phyloP scores from a whole-genome alignment of 1,140 invertebrate species.

The Drosophila arawakana region DNA sequence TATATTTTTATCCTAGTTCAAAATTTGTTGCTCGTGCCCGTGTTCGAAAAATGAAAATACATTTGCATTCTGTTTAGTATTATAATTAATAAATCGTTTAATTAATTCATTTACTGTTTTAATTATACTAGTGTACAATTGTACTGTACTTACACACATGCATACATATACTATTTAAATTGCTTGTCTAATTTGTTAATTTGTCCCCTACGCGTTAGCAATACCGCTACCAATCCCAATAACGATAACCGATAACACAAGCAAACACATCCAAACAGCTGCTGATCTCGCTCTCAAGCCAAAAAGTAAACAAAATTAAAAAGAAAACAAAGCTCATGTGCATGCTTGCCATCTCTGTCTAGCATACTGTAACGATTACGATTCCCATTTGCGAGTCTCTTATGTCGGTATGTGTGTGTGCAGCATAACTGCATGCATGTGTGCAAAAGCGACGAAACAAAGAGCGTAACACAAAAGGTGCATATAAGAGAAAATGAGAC shows the following conservation, averaged over 20 bases:
- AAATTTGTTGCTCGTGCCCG: conserved; percentile 12
- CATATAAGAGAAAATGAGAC: conserved; percentile 25
- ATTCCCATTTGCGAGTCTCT: conserved; percentile 11
- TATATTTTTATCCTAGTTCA: neutral
- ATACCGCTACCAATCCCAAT: conserved; percentile 13
- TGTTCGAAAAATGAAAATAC: conserved; percentile 1
- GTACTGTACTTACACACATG: neutral
- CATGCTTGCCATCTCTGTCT: conserved; percentile 35
- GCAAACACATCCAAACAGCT: conserved; percentile 8
- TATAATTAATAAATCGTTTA: conserved; percentile 8
- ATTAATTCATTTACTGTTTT: neutral
- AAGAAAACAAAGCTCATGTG: neutral
- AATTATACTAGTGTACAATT: conserved; percentile 7
- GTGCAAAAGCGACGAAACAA: neutral
- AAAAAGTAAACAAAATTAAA: neutral
- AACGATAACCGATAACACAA: conserved; percentile 13
- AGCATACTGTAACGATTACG: conserved; percentile 13
- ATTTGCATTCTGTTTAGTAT: conserved; percentile 26
- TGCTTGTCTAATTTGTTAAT: conserved; percentile 16
- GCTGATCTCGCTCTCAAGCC: conserved; percentile 2
- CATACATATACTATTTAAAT: neutral
- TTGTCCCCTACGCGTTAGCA: neutral
- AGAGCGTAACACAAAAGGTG: conserved; percentile 24
- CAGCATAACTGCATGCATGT: conserved; percentile 29
- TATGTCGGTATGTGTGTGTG: conserved; percentile 3